phyloP scores from a whole-genome alignment of 2,797 vertebrate genomes.

The Salmo trutta region DNA sequence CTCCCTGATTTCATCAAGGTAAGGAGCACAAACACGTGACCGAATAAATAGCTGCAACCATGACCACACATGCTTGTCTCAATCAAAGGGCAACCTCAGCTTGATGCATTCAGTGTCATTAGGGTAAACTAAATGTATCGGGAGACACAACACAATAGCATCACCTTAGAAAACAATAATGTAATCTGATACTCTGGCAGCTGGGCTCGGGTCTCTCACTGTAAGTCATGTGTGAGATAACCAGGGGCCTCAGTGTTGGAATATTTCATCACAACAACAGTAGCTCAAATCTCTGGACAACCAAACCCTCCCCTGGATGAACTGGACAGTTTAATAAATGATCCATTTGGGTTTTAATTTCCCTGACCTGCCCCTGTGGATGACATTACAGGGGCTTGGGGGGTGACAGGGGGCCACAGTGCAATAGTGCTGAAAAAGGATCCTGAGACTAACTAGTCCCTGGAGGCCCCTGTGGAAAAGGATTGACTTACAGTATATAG shows the following conservation, averaged over 20 bases:
- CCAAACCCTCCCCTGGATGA: slow-evolving; percentile 7
- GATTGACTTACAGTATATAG: slow-evolving; percentile 3
- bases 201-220: neutral
- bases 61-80: neutral
- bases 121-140: neutral
- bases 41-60: neutral
- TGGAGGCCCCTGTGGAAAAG: slow-evolving; percentile 18
- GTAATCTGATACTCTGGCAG: neutral
- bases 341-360: slow-evolving; percentile 21
- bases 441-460: slow-evolving; percentile 17
- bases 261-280: slow-evolving; percentile 30
- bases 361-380: slow-evolving; percentile 5
- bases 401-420: slow-evolving; percentile 10
- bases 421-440: slow-evolving; percentile 19
- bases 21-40: neutral
- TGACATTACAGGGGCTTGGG: slow-evolving; percentile 27
- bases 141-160: neutral
- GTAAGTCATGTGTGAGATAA: neutral
- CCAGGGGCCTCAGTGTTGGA: neutral
- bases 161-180: neutral
- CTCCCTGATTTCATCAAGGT: neutral
- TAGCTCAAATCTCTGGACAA: slow-evolving; percentile 19
- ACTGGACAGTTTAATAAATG: slow-evolving; percentile 27
- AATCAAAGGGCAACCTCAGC: too few species aligned
- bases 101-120: neutral